Conservation (phyloP, 2,888 invertebrate species). For the Lagria hirta region DNA sequence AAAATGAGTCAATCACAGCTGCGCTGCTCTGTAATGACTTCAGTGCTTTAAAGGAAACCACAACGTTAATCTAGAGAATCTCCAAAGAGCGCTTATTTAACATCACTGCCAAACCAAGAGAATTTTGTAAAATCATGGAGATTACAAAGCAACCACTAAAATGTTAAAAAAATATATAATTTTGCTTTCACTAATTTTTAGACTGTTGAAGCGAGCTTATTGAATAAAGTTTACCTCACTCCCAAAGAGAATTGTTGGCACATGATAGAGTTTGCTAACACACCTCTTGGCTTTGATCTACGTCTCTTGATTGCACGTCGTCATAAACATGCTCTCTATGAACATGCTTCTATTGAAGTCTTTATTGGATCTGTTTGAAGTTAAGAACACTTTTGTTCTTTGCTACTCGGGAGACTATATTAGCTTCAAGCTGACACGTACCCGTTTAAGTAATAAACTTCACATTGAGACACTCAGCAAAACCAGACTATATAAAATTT, state of each 20-base stretch:
- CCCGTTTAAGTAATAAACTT: too few species aligned
- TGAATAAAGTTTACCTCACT: constrained; percentile 34
- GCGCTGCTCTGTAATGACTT: constrained; percentile 18
- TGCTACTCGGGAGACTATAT: too few species aligned
- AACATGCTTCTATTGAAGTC: constrained; percentile 23
- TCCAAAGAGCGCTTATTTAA: constrained; percentile 46
- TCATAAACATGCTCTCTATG: constrained; percentile 40
- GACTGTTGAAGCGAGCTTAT: constrained; percentile 30
- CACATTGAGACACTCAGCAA: too few species aligned
- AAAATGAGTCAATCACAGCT: constrained; percentile 27
- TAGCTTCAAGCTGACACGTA: too few species aligned
- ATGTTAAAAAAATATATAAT: constrained; percentile 12
- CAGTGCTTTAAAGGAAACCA: constrained; percentile 21
- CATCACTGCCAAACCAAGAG: constrained; percentile 43
- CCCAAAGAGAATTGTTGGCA: constrained; percentile 34
- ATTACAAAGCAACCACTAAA: constrained; percentile 27
- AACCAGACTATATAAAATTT: too few species aligned
- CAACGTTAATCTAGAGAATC: constrained; percentile 29
- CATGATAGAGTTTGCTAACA: constrained; percentile 47
- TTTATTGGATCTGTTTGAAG: constrained; percentile 24
- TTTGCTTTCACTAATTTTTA: constrained; percentile 7
- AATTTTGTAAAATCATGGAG: constrained; percentile 46
- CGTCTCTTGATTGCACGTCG: constrained; percentile 41
- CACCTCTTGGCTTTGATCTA: constrained; percentile 47
- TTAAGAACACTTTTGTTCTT: constrained; percentile 16